Evolutionary conservation across 1,140 invertebrate genomes (phyloP).

Genomic region (Pseudachorutes palmiensis): DNA sequence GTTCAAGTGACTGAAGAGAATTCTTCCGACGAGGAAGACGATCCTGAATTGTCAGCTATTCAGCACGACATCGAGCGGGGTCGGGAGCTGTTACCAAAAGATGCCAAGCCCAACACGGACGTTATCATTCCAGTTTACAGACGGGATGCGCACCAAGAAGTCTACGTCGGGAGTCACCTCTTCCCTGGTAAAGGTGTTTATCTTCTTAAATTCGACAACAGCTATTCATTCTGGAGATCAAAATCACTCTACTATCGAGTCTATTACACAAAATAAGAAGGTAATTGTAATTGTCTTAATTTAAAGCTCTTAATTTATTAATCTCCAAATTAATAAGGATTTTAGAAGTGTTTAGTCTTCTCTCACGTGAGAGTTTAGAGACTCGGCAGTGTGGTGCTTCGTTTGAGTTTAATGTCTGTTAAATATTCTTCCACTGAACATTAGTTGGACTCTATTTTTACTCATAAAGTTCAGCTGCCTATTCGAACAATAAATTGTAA

Average conservation of each 20-base stretch:
- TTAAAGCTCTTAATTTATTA: too few relatives aligned
- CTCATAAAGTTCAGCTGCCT: too few relatives aligned
- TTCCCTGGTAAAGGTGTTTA: conserved; percentile 97
- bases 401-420: too few relatives aligned
- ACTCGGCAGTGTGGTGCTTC: too few relatives aligned
- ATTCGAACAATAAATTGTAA: too few relatives aligned
- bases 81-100: conserved; percentile 49
- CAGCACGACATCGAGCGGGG: conserved; percentile 53
- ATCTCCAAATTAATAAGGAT: too few relatives aligned
- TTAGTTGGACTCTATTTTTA: too few relatives aligned
- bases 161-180: conserved; percentile 91
- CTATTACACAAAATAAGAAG: conserved; percentile 73
- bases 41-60: conserved; percentile 49
- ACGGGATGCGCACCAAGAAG: conserved; percentile 90
- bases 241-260: conserved; percentile 98
- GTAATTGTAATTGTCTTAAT: too few relatives aligned
- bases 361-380: too few relatives aligned
- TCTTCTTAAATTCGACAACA: conserved; percentile 98
- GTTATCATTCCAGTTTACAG: conserved; percentile 72
- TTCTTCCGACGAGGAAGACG: conserved; percentile 83
- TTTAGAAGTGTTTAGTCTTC: too few relatives aligned
- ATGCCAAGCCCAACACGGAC: conserved; percentile 35
- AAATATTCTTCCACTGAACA: too few relatives aligned
- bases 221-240: conserved; percentile 96
- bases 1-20: conserved; percentile 79